Conservation (phyloP, 2,797 vertebrate genomes). For the Argya squamiceps region DNA sequence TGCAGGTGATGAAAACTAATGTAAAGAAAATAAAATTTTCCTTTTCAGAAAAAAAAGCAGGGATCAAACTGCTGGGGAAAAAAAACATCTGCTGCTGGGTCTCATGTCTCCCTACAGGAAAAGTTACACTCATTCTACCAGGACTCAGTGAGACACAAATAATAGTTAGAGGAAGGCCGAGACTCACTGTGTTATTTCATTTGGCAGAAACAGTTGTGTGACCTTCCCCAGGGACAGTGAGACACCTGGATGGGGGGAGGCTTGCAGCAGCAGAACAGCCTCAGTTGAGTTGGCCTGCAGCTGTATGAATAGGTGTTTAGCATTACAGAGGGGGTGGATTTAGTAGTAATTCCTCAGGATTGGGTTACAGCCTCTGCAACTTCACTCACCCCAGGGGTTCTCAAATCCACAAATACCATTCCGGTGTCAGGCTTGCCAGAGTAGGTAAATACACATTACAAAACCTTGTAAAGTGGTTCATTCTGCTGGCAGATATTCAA, state of each 20-base stretch:
- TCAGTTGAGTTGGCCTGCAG: not conserved
- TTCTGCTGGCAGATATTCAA: not conserved
- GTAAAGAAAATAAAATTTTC: not conserved
- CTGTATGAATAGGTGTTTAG: not conserved
- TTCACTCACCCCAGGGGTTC: not conserved
- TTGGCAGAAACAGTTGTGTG: not conserved
- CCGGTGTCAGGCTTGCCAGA: not conserved
- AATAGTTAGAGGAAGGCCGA: not conserved
- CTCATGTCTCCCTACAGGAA: not conserved
- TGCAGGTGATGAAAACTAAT: rapidly evolving
- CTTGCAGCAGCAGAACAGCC: not conserved
- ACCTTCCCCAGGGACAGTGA: not conserved
- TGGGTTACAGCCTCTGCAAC: not conserved
- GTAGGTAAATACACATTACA: not conserved
- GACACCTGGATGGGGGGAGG: not conserved
- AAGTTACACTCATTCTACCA: not conserved
- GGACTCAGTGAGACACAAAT: not conserved
- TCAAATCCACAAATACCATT: not conserved
- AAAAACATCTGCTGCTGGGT: not conserved
- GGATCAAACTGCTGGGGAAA: not conserved
- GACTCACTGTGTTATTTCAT: not conserved
- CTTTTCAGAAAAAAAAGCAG: not conserved
- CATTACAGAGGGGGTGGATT: not conserved
- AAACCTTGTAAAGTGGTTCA: not conserved
- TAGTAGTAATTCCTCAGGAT: not conserved